Base-by-base conservation (phyloP, 2,797 vertebrate genomes). In the Podarcis lilfordi region DNA sequence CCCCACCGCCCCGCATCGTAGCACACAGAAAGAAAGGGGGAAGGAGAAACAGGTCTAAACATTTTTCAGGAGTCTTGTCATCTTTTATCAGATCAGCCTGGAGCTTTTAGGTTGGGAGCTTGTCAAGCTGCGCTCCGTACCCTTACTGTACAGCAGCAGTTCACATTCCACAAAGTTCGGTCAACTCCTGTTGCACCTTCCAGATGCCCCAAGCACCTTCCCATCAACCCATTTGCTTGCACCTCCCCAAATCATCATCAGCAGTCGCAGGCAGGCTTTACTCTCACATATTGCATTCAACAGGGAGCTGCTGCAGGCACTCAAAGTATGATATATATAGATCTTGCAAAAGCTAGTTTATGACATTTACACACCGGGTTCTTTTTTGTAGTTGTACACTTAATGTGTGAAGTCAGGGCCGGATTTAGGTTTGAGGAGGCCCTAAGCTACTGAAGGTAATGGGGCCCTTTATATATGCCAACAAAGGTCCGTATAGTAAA, bases 11-110 rank as follows among this genome's bases (percentile, higher is more conserved):
- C 74, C 43, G 17, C 55, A 15, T 90, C 8, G 27, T 19, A 64
- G 5, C 66, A 74, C 25, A 45, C 80, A 45, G 55, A 84, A 78
- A 74, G 35, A 21, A 35, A 76, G 37, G n/a, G 32, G 75, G 45
- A 9, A 64, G 27, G 32, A 29, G 64, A 76, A 84, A 71, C 0
- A n/a, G 3, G 29, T 92, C 72, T 32, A 78, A 91, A 66, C 29
- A 9, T 83, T 84, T 88, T 82, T 61, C 80, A 80, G 2, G 75
- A 4, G 50, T 68, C 91, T 84, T 92, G 82, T 89, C 85, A 89
- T 89, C 61, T 79, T 78, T 89, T 89, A 89, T 86, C 88, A 86
- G 88, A 86, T 89, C 80, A 69, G 80, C 21, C 72, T 91, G 82
- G 82, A 88, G 75, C 45, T 88, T 80, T 75, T 74, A 61, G 79